phyloP scores from a whole-genome alignment of 2,888 invertebrate genomes.

The Byasa hedistus region DNA sequence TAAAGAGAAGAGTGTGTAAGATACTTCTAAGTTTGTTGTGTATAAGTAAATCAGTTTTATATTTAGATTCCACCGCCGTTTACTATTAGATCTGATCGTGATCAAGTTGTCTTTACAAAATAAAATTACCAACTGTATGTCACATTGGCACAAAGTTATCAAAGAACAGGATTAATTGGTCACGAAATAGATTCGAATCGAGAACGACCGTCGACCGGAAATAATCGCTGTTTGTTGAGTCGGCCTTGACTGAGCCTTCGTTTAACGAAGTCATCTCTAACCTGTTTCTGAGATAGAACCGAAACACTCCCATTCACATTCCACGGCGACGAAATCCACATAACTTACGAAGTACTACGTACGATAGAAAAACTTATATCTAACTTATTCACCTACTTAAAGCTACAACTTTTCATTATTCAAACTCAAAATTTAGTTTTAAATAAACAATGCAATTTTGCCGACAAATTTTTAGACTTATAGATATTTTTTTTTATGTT shows the following conservation, averaged over 20 bases:
- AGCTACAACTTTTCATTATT: no score
- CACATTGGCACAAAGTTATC: background rate
- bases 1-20: no score
- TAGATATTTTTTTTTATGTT: no score
- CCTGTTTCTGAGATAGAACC: constrained; percentile 34
- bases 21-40: no score
- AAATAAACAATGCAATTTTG: no score
- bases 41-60: no score
- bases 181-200: constrained; percentile 11
- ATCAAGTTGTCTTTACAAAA: no score
- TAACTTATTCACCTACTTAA: no score
- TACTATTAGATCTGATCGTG: no score
- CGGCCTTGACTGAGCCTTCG: constrained; percentile 40
- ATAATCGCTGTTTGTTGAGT: constrained; percentile 34
- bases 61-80: no score
- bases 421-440: no score
- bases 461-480: no score
- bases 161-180: constrained; percentile 3
- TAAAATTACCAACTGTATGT: background rate
- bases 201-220: constrained; percentile 33
- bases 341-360: background rate
- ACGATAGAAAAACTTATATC: background rate
- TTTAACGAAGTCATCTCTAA: constrained; percentile 33
- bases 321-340: constrained; percentile 4
- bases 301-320: constrained; percentile 26